These are phyloP conservation scores for Phycodurus eques DNA, from an alignment of 2,113 vertebrate genomes.

Conservation along the genomic window DNA sequence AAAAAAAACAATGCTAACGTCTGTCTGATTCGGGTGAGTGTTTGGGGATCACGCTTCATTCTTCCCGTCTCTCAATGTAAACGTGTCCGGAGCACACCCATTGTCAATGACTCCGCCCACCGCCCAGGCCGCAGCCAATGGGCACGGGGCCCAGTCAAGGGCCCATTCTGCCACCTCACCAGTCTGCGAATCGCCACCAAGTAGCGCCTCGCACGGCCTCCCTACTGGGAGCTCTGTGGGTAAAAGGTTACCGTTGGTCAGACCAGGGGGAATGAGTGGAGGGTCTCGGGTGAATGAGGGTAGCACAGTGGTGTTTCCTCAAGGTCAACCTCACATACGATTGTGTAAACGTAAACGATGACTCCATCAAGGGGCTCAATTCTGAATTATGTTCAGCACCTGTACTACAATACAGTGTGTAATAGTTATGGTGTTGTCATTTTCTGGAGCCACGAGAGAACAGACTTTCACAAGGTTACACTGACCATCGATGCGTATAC, in stretches of 20 bases:
- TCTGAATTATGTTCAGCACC: background rate
- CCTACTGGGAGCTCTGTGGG: conserved; percentile 62
- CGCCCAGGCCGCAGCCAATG: conserved; percentile 55
- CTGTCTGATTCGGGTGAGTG: conserved; percentile 32
- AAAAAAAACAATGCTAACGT: conserved; percentile 1
- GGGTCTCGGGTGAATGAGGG: background rate
- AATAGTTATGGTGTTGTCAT: background rate
- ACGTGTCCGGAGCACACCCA: conserved; percentile 59
- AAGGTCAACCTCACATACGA: conserved; percentile 10
- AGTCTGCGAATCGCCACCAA: conserved; percentile 46
- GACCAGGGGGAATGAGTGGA: conserved; percentile 1
- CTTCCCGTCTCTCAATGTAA: conserved; percentile 52
- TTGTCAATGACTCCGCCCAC: conserved; percentile 60
- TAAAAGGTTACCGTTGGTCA: conserved; percentile 65
- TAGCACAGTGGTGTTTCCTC: background rate
- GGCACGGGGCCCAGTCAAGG: background rate
- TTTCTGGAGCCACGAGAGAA: background rate
- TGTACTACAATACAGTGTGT: no score
- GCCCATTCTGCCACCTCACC: conserved; percentile 40
- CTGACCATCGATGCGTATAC: no score
- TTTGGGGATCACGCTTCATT: conserved; percentile 32
- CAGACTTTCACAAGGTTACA: background rate
- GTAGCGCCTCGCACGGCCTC: conserved; percentile 26
- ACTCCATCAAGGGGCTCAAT: background rate
- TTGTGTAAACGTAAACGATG: background rate